Base-by-base conservation (phyloP, 1,140 invertebrate species). In the Scaptomyza hsui region DNA sequence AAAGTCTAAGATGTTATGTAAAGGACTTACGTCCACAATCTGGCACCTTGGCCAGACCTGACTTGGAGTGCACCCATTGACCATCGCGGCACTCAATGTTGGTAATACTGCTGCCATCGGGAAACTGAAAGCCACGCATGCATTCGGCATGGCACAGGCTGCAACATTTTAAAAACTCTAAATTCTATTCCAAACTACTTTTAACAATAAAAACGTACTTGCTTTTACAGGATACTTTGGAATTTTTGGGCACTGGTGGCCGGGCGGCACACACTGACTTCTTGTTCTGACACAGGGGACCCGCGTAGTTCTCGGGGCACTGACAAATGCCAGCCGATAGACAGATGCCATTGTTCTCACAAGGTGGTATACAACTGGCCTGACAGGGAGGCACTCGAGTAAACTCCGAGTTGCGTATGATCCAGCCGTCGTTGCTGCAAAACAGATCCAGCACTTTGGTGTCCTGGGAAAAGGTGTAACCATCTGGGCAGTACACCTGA, bases 301-400 rank as follows among this genome's bases (percentile, higher is more conserved):
- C 97, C 19, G 93, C 93, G 89, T 94, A 97, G 76, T 94, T 94
- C 16, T 94, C 92, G 0, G 94, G 92, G 76, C 96, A 98, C 7
- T 94, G 89, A 76, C 96, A 97, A 1, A 93, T 91, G 89, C 95
- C 94, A 0, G 95, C 95, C 1, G 92, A 92, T 0, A 95, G 79
- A 79, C 96, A 97, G 12, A 95, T 94, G 0, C 97, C 96, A 48
- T 94, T 95, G 91, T 98, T 97, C 78, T 95, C 92, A 89, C 96
- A 98, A 1, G 93, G 91, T 0, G 95, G 94, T 12, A 94, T 78
- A 86, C 97, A 98, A 68, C 92, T 92, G 94, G 95, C 94, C 93
- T 94, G 92, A 73, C 95, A 95, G 21, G 93, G 86, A 3, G 94
- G 94, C 9, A 95, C 90, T 4, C 62, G 68, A 0, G 70, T 78